Evolutionary conservation across 1,140 invertebrate species (phyloP), one percentile per base, ranked within the genome.

Genomic region (Oscheius sp.): DNA sequence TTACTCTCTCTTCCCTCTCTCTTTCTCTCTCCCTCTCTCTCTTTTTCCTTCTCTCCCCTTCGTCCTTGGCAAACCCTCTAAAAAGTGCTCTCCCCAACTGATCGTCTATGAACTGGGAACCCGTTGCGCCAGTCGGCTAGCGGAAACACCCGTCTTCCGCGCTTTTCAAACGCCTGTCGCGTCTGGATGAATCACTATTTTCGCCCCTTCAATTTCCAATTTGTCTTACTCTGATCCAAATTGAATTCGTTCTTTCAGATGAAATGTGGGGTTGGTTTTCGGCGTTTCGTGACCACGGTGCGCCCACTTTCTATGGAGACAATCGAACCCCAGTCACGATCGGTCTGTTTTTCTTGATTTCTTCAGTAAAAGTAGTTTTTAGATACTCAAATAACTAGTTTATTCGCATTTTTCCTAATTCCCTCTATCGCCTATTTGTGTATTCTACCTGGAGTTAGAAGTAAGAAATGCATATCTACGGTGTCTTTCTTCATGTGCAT

Each of bases 251-350:
- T 23, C 15, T 45, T 23, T 63, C 61, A 36, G 32, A 63, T 63
- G 61, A 18, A 26, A 63, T 63, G 61, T 38, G 10, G 32, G 61
- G 26, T n/a, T 63, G 61, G 61, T 63, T 63, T 34, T 63, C 61
- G 61, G 61, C 61, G 10, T 63, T 63, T 63, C 61, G 61, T 26
- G 61, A 63, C 28, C 61, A 63, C 26, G 61, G 61, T 7, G 61
- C 61, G 15, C 61, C 61, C 0, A 63, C 61, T 18, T 63, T 63
- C 26, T 63, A 63, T 34, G 61, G 18, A 34, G 61, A 63, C 10
- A 13, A 32, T 13, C 15, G 61, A 4, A 63, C 18, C 20, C 31
- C 61, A 0, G 61, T 63, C 32, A 63, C 36, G 15, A 42, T 63
- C 29, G 61, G 61, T 63, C 26, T n/a, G 61, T 63, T 26, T 4